A percentile compares a stretch with the other conserved stretches of the same genome.
Evolutionary conservation across 2,113 vertebrate genomes (phyloP).

Genomic region (Sialia sialis): DNA sequence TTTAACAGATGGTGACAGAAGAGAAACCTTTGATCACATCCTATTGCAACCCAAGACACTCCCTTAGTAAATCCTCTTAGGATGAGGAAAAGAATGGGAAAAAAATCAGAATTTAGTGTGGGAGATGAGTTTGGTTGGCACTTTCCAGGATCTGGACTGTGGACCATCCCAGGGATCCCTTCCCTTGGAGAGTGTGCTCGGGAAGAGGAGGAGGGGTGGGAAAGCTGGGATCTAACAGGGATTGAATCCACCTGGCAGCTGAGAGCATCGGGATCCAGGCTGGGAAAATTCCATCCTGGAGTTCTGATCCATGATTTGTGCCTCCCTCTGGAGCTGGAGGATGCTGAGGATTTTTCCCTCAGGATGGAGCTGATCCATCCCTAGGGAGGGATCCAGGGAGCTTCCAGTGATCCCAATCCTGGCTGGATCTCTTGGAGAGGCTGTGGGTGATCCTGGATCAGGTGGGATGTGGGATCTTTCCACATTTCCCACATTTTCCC

Average conservation of each 20-base stretch:
- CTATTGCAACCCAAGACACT: too few relatives aligned
- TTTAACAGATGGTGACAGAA: too few relatives aligned
- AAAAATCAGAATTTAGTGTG: background rate
- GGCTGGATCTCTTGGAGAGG: background rate
- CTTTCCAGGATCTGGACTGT: fast-evolving
- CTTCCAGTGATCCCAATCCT: background rate
- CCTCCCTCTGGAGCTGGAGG: background rate
- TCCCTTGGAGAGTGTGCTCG: background rate
- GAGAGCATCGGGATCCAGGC: background rate
- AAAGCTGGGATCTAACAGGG: background rate
- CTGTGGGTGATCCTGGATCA: background rate
- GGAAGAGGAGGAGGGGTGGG: background rate
- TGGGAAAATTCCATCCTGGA: background rate
- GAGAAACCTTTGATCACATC: too few relatives aligned
- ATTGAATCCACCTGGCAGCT: background rate
- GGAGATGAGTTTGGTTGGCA: fast-evolving
- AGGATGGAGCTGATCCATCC: background rate
- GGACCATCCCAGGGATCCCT: background rate
- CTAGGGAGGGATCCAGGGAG: background rate
- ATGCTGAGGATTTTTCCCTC: background rate
- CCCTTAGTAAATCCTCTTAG: too few relatives aligned
- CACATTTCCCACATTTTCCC: too few relatives aligned
- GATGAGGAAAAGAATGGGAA: fast-evolving
- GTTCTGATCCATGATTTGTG: background rate
- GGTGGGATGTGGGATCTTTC: background rate